Percentiles rank a stretch among this genome's conserved stretches.
These are phyloP conservation scores for Solenodon paradoxus DNA, from an alignment of 2,113 vertebrate genomes.

Conservation along the genomic window DNA sequence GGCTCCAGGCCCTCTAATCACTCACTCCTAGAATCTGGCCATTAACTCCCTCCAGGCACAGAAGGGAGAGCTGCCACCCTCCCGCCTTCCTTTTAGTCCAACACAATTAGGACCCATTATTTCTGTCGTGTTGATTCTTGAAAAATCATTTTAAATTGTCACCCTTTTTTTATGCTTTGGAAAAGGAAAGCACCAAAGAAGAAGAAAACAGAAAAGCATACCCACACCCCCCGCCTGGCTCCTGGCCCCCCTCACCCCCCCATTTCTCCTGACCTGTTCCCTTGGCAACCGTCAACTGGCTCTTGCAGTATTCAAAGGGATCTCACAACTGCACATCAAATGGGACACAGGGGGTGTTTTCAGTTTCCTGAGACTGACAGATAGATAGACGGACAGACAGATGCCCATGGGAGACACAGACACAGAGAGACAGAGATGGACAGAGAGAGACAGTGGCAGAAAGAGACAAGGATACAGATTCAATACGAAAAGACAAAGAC, in stretches of 20 bases:
- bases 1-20: neutral
- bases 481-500: neutral
- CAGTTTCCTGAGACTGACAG: neutral
- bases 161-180: conserved; percentile 66
- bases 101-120: conserved; percentile 69
- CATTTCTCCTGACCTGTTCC: conserved; percentile 79
- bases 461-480: neutral
- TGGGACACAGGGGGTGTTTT: conserved; percentile 51
- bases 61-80: conserved; percentile 19
- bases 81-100: conserved; percentile 62
- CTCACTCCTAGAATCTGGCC: conserved; percentile 35
- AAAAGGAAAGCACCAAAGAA: conserved; percentile 77
- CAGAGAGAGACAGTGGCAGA: neutral
- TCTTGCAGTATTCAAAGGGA: conserved; percentile 80
- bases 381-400: conserved; percentile 10
- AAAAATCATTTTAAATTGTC: conserved; percentile 74
- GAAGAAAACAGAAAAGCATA: conserved; percentile 78
- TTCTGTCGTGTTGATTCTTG: conserved; percentile 69
- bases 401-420: neutral
- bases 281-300: conserved; percentile 84
- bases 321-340: conserved; percentile 78
- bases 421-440: neutral
- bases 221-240: conserved; percentile 61
- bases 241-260: neutral
- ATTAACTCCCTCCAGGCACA: conserved; percentile 52